Conservation (phyloP, 1,140 invertebrate genomes). For the Atta cephalotes region DNA sequence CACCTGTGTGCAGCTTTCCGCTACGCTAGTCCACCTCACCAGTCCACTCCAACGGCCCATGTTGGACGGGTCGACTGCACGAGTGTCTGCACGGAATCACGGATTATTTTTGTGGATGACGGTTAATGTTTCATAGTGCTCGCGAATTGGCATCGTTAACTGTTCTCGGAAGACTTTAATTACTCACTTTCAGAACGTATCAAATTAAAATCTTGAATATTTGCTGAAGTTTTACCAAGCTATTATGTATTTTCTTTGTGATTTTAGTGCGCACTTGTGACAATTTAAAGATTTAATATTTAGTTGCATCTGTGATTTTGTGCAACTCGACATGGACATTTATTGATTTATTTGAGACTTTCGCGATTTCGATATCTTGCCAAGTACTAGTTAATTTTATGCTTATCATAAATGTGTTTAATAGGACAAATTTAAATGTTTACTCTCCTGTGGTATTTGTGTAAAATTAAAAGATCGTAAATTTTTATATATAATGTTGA, state of each 20-base stretch:
- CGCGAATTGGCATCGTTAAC: background rate
- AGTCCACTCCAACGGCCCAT: conserved; percentile 79
- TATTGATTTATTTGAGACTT: background rate
- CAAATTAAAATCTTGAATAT: conserved; percentile 2
- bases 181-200: background rate
- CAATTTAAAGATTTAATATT: conserved; percentile 11
- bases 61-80: conserved; percentile 72
- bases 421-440: conserved; percentile 34
- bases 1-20: conserved; percentile 80
- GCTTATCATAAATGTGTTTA: background rate
- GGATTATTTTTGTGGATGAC: conserved; percentile 35
- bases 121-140: conserved; percentile 26
- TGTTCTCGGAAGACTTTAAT: background rate
- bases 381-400: conserved; percentile 8
- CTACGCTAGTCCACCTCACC: conserved; percentile 74
- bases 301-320: conserved; percentile 37
- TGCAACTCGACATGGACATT: background rate
- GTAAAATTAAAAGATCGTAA: background rate
- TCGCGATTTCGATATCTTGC: background rate
- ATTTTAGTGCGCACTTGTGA: conserved; percentile 36
- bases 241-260: background rate
- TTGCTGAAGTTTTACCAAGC: conserved; percentile 11
- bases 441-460: conserved; percentile 2
- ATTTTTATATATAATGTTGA: conserved; percentile 20
- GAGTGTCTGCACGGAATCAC: conserved; percentile 44